phyloP scores from a whole-genome alignment of 2,797 vertebrate genomes.

The Poeciliopsis gracilis region DNA sequence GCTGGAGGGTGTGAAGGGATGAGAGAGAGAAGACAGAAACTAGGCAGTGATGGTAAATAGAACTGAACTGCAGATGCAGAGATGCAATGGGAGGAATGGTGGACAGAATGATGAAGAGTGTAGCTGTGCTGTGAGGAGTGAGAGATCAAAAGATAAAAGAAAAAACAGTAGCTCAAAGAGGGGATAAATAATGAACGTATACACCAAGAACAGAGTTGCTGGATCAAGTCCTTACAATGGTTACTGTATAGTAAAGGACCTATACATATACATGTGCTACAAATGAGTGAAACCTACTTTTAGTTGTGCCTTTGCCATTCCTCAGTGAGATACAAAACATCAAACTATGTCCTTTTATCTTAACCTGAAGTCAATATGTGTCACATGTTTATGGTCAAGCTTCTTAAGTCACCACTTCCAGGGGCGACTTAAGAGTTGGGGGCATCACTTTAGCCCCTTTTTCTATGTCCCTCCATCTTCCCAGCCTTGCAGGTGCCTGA shows the following conservation, averaged over 20 bases:
- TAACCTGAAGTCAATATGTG: constrained; percentile 31
- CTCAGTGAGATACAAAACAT: neutral
- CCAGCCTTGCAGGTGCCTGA: constrained; percentile 65
- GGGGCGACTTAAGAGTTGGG: constrained; percentile 48
- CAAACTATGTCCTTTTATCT: constrained; percentile 15
- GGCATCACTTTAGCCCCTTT: constrained; percentile 40
- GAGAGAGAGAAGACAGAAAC: constrained; percentile 61
- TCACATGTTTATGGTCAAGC: constrained; percentile 9
- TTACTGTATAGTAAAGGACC: neutral
- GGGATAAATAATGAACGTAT: constrained; percentile 25
- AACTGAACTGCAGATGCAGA: constrained; percentile 55
- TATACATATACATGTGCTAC: neutral
- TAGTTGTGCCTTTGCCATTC: neutral
- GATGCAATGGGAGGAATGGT: constrained; percentile 47
- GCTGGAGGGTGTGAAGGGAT: constrained; percentile 65
- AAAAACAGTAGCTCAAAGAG: constrained; percentile 31
- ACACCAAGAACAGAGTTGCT: constrained; percentile 16
- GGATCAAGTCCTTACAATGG: constrained; percentile 11
- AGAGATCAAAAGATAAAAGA: constrained; percentile 43
- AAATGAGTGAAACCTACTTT: neutral
- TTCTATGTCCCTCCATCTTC: constrained; percentile 47
- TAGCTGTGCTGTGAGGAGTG: constrained; percentile 42
- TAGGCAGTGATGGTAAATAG: constrained; percentile 63
- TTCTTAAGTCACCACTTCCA: constrained; percentile 25
- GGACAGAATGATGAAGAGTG: constrained; percentile 55